phyloP scores from a whole-genome alignment of 92 coral and sea anemone species.

The Chrysogorgia sp. region DNA sequence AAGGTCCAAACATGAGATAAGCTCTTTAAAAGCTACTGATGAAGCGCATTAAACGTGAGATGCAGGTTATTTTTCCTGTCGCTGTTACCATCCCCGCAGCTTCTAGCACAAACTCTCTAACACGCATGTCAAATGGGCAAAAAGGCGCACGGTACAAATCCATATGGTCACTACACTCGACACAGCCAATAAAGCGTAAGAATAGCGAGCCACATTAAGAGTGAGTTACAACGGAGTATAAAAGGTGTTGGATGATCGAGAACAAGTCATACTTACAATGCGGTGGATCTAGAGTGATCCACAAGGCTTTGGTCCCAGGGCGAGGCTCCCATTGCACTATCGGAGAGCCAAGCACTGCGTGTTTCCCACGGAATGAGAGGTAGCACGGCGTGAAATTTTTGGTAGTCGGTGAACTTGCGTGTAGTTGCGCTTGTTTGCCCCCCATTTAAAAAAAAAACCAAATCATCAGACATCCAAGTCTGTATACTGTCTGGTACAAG shows the following conservation, averaged over 20 bases:
- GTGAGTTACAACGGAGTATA: conserved; percentile 14
- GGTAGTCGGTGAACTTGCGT: conserved; percentile 29
- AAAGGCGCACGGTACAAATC: background rate
- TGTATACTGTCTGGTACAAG: too few species aligned
- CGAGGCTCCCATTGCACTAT: conserved; percentile 49
- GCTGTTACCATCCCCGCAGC: too few species aligned
- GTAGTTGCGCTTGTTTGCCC: too few species aligned
- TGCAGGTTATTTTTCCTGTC: too few species aligned
- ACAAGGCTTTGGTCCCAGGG: conserved; percentile 51
- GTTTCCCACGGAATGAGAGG: conserved; percentile 42
- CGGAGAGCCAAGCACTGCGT: conserved; percentile 44
- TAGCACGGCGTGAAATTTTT: conserved; percentile 47
- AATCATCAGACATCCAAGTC: too few species aligned
- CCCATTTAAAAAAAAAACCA: too few species aligned
- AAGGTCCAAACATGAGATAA: too few species aligned
- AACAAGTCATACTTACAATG: conserved; percentile 46
- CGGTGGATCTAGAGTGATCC: conserved; percentile 54
- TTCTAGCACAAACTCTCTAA: too few species aligned
- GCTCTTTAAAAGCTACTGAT: too few species aligned
- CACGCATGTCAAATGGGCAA: background rate
- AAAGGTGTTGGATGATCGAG: background rate
- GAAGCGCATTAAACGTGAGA: too few species aligned
- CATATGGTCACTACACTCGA: background rate
- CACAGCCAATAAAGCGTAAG: background rate
- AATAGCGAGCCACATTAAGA: background rate